phyloP scores from a whole-genome alignment of 2,888 invertebrate species.

The Drosophila kuntzei region DNA sequence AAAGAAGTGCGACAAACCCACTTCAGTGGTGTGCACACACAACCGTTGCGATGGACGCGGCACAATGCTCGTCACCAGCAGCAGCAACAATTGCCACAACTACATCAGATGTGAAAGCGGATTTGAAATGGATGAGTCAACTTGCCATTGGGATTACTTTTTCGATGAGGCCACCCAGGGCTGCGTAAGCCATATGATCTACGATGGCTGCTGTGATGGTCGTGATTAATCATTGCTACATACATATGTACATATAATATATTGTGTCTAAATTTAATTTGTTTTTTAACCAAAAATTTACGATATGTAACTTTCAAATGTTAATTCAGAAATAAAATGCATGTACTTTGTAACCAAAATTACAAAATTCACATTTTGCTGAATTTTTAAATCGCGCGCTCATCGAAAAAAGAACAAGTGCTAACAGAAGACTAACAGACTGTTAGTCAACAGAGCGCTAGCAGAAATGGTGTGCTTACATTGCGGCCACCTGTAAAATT shows the following conservation, averaged over 20 bases:
- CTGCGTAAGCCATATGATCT: slow-evolving; percentile 64
- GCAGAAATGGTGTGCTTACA: too few species aligned
- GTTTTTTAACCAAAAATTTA: background rate
- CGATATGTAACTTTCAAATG: background rate
- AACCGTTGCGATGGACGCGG: slow-evolving; percentile 83
- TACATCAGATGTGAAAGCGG: slow-evolving; percentile 70
- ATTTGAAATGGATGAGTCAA: slow-evolving; percentile 31
- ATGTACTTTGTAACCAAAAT: background rate
- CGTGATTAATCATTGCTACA: slow-evolving; percentile 34
- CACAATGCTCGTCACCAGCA: slow-evolving; percentile 64
- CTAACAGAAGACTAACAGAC: too few species aligned
- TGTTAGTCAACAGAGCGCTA: too few species aligned
- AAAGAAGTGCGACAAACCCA: slow-evolving; percentile 59
- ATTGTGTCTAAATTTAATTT: too few species aligned
- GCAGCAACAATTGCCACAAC: slow-evolving; percentile 75
- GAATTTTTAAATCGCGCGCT: too few species aligned
- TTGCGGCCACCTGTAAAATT: too few species aligned
- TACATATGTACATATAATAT: background rate
- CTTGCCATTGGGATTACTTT: slow-evolving; percentile 74
- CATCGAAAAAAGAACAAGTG: too few species aligned
- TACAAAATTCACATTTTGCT: too few species aligned
- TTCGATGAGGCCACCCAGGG: slow-evolving; percentile 74
- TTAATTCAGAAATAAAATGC: slow-evolving; percentile 9
- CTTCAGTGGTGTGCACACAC: slow-evolving; percentile 62
- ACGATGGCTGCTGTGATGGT: slow-evolving; percentile 71